phyloP scores from a whole-genome alignment of 2,888 invertebrate genomes.

The Pharmacophagus antenor region DNA sequence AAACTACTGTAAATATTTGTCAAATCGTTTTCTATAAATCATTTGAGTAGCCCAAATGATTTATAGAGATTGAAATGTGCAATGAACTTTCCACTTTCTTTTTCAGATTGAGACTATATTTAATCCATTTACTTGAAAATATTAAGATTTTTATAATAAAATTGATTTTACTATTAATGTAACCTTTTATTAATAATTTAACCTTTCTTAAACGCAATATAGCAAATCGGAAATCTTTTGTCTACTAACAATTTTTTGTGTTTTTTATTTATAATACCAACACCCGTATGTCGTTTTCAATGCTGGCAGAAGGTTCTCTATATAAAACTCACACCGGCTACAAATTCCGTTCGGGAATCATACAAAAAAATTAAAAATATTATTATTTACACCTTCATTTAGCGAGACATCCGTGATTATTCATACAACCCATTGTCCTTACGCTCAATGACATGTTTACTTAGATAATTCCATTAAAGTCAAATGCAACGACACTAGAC shows the following conservation, averaged over 20 bases:
- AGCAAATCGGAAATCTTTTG: background rate
- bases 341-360: background rate
- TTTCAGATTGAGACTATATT: too few relatives aligned
- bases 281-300: background rate
- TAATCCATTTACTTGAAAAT: too few relatives aligned
- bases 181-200: background rate
- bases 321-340: background rate
- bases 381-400: background rate
- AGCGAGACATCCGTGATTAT: background rate
- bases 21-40: too few relatives aligned
- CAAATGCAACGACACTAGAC: conserved; percentile 5
- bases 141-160: background rate
- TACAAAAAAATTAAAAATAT: conserved; percentile 6
- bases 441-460: background rate
- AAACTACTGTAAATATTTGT: too few relatives aligned
- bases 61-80: background rate
- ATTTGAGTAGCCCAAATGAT: too few relatives aligned
- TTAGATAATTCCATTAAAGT: background rate
- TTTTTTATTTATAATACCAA: background rate
- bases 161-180: background rate
- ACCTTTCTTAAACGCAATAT: background rate
- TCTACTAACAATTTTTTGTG: background rate
- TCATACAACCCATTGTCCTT: background rate
- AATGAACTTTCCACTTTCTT: background rate
- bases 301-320: background rate